Evolutionary conservation across 2,113 vertebrate genomes (phyloP).

Genomic region (Excalfactoria chinensis): DNA sequence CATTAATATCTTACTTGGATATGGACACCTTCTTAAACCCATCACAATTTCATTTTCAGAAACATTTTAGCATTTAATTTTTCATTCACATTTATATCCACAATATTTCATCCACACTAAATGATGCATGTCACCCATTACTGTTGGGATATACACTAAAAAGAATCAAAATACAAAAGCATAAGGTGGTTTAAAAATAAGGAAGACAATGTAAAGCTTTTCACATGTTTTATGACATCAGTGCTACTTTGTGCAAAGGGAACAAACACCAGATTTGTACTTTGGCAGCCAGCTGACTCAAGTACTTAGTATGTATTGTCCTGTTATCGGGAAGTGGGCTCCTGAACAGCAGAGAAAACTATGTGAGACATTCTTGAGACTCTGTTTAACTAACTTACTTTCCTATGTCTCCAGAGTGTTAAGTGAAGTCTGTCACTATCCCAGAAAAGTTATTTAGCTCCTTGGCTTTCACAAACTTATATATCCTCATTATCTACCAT

Average conservation of each 20-base stretch:
- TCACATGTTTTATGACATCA: background rate
- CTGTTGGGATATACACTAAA: background rate
- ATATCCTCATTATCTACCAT: conserved; percentile 9
- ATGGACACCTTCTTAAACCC: background rate
- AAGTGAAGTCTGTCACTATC: conserved; percentile 66
- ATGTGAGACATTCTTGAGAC: conserved; percentile 49
- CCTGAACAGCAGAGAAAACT: conserved; percentile 24
- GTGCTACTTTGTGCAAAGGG: background rate
- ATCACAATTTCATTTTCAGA: background rate
- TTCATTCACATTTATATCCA: background rate
- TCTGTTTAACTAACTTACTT: conserved; percentile 59
- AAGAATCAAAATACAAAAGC: background rate
- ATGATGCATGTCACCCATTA: background rate
- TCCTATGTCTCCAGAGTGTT: conserved; percentile 27
- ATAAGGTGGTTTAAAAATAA: background rate
- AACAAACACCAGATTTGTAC: background rate
- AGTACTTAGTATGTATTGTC: background rate
- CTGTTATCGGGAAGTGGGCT: conserved; percentile 17
- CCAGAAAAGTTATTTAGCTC: conserved; percentile 27
- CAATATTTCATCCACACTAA: background rate
- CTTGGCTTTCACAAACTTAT: conserved; percentile 14
- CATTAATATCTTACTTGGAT: background rate
- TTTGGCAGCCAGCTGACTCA: background rate
- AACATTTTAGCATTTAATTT: background rate
- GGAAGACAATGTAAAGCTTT: background rate